These are phyloP conservation scores for Shargacucullia verbasci DNA, from an alignment of 2,888 invertebrate species.

Conservation along the genomic window DNA sequence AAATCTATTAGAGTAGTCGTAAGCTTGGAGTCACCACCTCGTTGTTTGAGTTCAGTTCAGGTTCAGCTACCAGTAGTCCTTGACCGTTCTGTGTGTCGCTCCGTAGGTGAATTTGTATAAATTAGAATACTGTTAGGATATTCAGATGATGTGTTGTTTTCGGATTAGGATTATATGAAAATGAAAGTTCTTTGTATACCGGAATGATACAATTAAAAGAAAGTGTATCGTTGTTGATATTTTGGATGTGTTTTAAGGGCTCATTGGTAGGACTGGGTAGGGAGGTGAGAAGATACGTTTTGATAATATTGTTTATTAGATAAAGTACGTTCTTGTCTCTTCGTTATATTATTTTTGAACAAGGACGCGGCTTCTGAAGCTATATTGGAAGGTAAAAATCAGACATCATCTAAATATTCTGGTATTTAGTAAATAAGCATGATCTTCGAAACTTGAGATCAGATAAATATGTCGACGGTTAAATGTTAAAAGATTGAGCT, in stretches of 20 bases:
- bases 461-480: constrained; percentile 25
- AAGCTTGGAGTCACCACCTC: constrained; percentile 58
- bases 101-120: constrained; percentile 56
- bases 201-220: too few relatives aligned
- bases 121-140: constrained; percentile 41
- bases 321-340: too few relatives aligned
- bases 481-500: constrained; percentile 17
- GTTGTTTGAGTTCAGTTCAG: constrained; percentile 40
- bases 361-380: neutral
- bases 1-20: constrained; percentile 52
- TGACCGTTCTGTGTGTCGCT: constrained; percentile 56
- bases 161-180: too few relatives aligned
- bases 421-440: constrained; percentile 41
- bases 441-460: constrained; percentile 29
- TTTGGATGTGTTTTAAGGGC: too few relatives aligned
- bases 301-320: too few relatives aligned
- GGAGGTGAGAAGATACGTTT: too few relatives aligned
- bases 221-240: too few relatives aligned
- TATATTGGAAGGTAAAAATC: neutral
- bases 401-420: constrained; percentile 35
- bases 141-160: constrained; percentile 22
- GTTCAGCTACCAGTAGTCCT: constrained; percentile 41
- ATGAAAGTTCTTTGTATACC: too few relatives aligned
- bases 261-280: too few relatives aligned
- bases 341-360: too few relatives aligned